A percentile compares a stretch with the other conserved stretches of the same genome.
phyloP scores from a whole-genome alignment of 92 coral and sea anemone genomes.

The Epizoanthus illoricatus region DNA sequence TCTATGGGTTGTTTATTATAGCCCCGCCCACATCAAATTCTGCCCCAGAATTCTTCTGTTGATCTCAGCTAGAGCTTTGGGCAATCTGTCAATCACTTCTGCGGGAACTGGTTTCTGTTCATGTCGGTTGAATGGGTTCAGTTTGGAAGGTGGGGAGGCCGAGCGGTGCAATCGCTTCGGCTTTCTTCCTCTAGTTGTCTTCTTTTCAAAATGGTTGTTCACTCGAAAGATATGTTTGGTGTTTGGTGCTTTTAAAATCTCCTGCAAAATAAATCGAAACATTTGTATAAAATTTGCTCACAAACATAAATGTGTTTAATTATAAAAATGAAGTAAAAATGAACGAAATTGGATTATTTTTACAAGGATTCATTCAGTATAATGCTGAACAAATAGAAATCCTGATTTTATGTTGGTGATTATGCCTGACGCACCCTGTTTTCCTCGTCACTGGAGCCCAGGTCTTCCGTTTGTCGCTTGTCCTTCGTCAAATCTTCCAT shows the following conservation, averaged over 20 bases:
- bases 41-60: slow-evolving; percentile 33
- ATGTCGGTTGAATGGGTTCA: background rate
- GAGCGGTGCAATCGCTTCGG: slow-evolving; percentile 14
- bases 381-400: too few relatives aligned
- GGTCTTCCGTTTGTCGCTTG: slow-evolving; percentile 14
- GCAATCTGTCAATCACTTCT: slow-evolving; percentile 24
- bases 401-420: too few relatives aligned
- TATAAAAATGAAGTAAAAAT: background rate
- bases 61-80: slow-evolving; percentile 17
- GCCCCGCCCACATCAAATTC: slow-evolving; percentile 23
- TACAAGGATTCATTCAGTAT: too few relatives aligned
- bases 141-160: slow-evolving; percentile 9
- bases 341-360: too few relatives aligned
- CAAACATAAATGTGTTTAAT: background rate
- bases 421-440: background rate
- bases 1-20: background rate
- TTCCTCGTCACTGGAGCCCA: slow-evolving; percentile 39
- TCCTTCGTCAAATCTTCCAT: slow-evolving; percentile 20
- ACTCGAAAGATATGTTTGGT: slow-evolving; percentile 3
- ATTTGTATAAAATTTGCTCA: background rate
- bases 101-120: slow-evolving; percentile 6
- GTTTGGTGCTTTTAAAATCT: background rate
- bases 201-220: background rate
- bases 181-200: slow-evolving; percentile 7
- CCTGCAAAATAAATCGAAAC: background rate